These are phyloP conservation scores for Ceratotherium simum DNA, from an alignment of 2,113 vertebrate genomes.

Conservation along the genomic window DNA sequence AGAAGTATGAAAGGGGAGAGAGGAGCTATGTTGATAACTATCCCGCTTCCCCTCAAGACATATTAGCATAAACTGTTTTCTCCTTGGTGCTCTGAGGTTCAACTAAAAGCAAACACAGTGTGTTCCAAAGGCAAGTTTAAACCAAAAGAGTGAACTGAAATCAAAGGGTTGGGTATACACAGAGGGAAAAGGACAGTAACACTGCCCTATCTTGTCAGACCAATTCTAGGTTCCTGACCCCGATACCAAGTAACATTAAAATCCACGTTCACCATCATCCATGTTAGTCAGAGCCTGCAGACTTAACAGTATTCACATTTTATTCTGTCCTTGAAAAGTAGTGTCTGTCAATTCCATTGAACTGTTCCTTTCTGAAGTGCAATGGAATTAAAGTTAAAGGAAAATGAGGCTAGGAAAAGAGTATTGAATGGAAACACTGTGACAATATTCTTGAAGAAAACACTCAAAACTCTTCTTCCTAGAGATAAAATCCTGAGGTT, in stretches of 20 bases:
- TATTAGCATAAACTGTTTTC: neutral
- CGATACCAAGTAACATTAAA: neutral
- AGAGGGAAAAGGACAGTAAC: neutral
- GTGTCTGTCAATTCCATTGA: neutral
- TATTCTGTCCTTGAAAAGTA: conserved; percentile 21
- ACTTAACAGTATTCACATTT: neutral
- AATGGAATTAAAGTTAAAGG: conserved; percentile 47
- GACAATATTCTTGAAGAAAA: conserved; percentile 27
- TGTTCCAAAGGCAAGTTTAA: conserved; percentile 51
- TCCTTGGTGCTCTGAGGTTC: neutral
- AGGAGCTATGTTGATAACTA: neutral
- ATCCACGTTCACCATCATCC: neutral
- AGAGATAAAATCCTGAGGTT: conserved; percentile 43
- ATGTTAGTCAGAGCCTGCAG: conserved; percentile 4
- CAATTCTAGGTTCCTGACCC: neutral
- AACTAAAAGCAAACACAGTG: neutral
- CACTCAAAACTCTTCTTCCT: neutral
- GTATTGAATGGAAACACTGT: conserved; percentile 13
- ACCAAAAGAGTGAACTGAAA: neutral
- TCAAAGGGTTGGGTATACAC: neutral
- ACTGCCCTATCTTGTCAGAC: neutral
- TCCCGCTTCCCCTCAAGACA: neutral
- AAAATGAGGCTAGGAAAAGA: neutral
- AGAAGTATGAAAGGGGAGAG: neutral
- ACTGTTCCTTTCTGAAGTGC: neutral